These are phyloP conservation scores for Murina feae DNA, from an alignment of 2,113 vertebrate genomes.

Conservation along the genomic window DNA sequence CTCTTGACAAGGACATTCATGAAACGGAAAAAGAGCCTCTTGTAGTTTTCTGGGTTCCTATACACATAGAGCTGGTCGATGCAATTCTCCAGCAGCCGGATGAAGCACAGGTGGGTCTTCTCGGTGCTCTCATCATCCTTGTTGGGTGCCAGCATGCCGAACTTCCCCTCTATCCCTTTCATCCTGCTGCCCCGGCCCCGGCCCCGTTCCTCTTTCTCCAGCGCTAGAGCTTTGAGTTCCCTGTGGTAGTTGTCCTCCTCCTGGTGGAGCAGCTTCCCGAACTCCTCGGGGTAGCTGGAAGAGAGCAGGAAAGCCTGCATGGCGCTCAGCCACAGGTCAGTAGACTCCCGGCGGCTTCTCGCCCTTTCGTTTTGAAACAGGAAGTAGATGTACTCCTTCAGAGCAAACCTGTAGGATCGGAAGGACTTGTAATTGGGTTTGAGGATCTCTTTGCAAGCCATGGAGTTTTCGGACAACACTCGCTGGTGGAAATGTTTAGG, in stretches of 20 bases:
- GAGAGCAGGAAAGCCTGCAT: constrained; percentile 80
- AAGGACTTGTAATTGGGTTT: constrained; percentile 64
- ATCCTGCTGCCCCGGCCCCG: constrained; percentile 43
- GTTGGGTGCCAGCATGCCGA: constrained; percentile 82
- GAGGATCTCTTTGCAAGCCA: constrained; percentile 78
- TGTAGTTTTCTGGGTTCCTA: constrained; percentile 78
- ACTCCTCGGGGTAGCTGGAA: constrained; percentile 80
- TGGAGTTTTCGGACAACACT: constrained; percentile 80
- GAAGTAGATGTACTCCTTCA: constrained; percentile 77
- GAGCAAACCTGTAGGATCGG: constrained; percentile 54
- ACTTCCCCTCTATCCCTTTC: constrained; percentile 77
- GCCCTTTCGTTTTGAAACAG: constrained; percentile 70
- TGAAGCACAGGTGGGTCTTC: constrained; percentile 80
- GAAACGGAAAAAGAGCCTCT: constrained; percentile 83
- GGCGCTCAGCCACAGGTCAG: constrained; percentile 81
- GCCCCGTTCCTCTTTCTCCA: constrained; percentile 35
- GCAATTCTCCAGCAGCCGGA: constrained; percentile 82
- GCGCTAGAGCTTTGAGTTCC: constrained; percentile 69
- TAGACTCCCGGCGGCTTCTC: constrained; percentile 80
- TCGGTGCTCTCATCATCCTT: constrained; percentile 56
- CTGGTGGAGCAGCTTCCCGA: constrained; percentile 78
- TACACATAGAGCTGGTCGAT: constrained; percentile 79
- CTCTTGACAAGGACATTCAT: constrained; percentile 83
- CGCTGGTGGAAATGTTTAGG: constrained; percentile 85
- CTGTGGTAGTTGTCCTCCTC: constrained; percentile 79